A percentile compares a stretch with the other conserved stretches of the same genome.
Evolutionary conservation across 2,888 invertebrate genomes (phyloP).

Genomic region (Carterocephalus palaemon): DNA sequence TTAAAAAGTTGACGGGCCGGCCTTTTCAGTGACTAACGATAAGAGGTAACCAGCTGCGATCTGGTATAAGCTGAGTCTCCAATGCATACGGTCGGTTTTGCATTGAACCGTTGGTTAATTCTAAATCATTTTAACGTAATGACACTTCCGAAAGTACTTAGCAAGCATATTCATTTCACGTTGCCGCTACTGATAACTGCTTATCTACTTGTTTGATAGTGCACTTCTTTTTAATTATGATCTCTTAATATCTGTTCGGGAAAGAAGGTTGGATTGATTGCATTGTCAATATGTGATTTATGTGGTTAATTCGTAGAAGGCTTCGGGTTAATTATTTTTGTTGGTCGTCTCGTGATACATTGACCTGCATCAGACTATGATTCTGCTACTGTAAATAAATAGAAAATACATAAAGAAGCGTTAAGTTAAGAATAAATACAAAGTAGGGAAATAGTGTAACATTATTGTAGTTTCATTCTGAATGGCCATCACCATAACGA

Average conservation of each 20-base stretch:
- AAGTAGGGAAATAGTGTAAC: too few species aligned
- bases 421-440: too few species aligned
- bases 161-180: constrained; percentile 48
- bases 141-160: constrained; percentile 28
- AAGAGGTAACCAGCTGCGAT: constrained; percentile 1
- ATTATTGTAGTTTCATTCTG: too few species aligned
- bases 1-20: constrained; percentile 30
- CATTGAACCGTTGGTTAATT: not conserved
- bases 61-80: not conserved
- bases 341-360: too few species aligned
- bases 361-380: too few species aligned
- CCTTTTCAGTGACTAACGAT: constrained; percentile 15
- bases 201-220: constrained; percentile 42
- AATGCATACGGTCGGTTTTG: constrained; percentile 1
- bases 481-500: too few species aligned
- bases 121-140: constrained; percentile 20
- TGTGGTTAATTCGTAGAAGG: too few species aligned
- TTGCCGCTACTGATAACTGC: constrained; percentile 48
- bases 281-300: too few species aligned
- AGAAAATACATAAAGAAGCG: too few species aligned
- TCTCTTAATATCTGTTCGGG: constrained; percentile 27
- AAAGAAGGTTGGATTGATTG: too few species aligned
- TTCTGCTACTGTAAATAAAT: too few species aligned
- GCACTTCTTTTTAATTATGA: constrained; percentile 34
- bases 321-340: too few species aligned